These are phyloP conservation scores for Chrysopilus asiliformis DNA, from an alignment of 2,888 invertebrate genomes.

Conservation along the genomic window DNA sequence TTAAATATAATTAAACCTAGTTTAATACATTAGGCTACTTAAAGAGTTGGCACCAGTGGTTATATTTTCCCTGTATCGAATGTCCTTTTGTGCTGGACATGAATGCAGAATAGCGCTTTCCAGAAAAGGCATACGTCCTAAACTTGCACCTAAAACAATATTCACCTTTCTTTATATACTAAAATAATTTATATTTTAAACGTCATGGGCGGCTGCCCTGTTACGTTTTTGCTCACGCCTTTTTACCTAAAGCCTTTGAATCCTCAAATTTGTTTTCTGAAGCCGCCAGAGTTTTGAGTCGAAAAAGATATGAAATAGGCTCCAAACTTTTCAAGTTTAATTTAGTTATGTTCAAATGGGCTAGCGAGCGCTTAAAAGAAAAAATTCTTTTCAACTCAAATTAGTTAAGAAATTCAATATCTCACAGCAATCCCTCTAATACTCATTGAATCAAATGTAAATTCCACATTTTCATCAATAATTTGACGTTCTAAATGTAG, in stretches of 20 bases:
- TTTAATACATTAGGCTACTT: conserved; percentile 35
- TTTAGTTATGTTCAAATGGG: conserved; percentile 47
- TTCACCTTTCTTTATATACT: too few species aligned
- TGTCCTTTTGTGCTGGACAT: conserved; percentile 49
- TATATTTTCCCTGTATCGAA: conserved; percentile 52
- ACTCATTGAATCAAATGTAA: conserved; percentile 55
- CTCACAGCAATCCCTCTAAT: conserved; percentile 45
- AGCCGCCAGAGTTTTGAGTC: conserved; percentile 33
- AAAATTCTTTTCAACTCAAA: conserved; percentile 3
- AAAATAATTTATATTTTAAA: too few species aligned
- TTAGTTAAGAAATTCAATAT: conserved; percentile 3
- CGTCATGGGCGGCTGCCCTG: too few species aligned
- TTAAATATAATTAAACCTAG: not conserved
- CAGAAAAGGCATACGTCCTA: conserved; percentile 43
- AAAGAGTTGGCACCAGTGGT: conserved; percentile 47
- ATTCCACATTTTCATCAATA: conserved; percentile 40
- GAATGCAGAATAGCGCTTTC: conserved; percentile 44
- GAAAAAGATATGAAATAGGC: conserved; percentile 26
- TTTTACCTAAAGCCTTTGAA: conserved; percentile 38
- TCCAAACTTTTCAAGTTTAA: conserved; percentile 45
- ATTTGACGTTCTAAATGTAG: conserved; percentile 55
- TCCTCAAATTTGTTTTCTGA: conserved; percentile 36
- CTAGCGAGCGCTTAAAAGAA: conserved; percentile 41
- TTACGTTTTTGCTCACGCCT: too few species aligned
- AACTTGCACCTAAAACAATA: too few species aligned